phyloP scores from a whole-genome alignment of 2,797 vertebrate species.

The Melopsittacus undulatus region DNA sequence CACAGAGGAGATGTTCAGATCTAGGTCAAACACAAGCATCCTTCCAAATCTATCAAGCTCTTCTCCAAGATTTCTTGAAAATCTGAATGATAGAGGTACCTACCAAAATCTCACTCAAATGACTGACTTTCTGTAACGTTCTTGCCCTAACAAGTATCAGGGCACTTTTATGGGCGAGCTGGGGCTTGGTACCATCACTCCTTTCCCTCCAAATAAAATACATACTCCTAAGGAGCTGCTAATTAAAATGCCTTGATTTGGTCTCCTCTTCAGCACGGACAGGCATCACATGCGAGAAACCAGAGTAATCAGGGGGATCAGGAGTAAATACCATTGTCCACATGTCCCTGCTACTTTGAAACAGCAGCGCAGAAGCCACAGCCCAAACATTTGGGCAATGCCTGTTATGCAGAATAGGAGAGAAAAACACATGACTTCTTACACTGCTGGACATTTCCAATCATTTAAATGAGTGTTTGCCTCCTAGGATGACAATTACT shows the following conservation, averaged over 20 bases:
- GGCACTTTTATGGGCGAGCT: not conserved
- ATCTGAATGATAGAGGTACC: not conserved
- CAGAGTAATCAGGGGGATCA: not conserved
- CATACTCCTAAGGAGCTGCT: not conserved
- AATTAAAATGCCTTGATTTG: not conserved
- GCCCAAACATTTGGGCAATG: not conserved
- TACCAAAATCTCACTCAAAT: not conserved
- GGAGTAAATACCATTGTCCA: not conserved
- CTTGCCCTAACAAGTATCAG: not conserved
- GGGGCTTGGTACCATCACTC: not conserved
- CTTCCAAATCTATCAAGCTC: not conserved
- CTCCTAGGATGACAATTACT: not conserved
- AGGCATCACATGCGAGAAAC: not conserved
- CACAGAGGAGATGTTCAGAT: not conserved
- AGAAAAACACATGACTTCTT: not conserved
- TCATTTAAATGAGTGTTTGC: not conserved
- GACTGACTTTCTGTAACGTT: not conserved
- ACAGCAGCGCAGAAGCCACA: not conserved
- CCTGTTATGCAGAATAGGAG: not conserved
- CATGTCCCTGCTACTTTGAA: not conserved
- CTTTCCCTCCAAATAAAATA: not conserved
- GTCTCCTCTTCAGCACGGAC: rapidly evolving
- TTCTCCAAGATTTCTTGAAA: not conserved
- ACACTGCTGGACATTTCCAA: not conserved
- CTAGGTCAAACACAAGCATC: not conserved